Percentiles rank a stretch among this genome's conserved stretches.
These are phyloP conservation scores for Cavia aperea DNA, from an alignment of 2,113 vertebrate genomes.

Conservation along the genomic window DNA sequence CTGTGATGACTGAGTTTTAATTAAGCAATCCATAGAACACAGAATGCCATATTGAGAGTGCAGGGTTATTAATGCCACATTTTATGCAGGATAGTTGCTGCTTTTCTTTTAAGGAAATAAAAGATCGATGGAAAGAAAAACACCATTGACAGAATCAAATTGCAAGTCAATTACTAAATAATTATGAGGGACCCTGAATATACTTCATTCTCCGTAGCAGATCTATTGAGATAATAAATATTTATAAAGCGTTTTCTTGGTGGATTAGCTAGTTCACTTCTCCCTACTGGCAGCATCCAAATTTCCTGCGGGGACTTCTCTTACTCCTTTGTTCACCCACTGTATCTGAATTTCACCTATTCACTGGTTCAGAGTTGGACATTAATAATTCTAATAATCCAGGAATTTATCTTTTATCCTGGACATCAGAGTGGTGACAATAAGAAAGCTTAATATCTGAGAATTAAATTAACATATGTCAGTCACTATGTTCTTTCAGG, in stretches of 20 bases:
- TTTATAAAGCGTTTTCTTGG: constrained; percentile 28
- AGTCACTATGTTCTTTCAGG: background rate
- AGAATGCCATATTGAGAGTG: background rate
- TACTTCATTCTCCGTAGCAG: background rate
- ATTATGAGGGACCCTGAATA: background rate
- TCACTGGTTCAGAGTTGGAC: background rate
- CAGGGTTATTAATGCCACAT: background rate
- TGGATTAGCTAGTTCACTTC: background rate
- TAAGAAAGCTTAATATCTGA: background rate
- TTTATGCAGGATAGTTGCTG: background rate
- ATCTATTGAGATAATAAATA: background rate
- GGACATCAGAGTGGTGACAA: background rate
- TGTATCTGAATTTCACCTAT: background rate
- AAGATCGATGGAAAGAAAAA: background rate
- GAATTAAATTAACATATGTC: background rate
- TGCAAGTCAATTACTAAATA: constrained; percentile 4
- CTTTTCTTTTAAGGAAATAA: background rate
- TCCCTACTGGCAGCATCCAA: background rate
- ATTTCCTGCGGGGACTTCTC: background rate
- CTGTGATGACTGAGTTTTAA: background rate
- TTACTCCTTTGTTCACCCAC: background rate
- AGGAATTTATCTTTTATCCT: background rate
- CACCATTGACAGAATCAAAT: background rate
- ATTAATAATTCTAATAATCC: background rate
- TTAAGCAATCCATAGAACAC: background rate